A percentile compares a stretch with the other conserved stretches of the same genome.
These are phyloP conservation scores for Andinoacara biseriatus DNA, from an alignment of 2,113 vertebrate genomes.

Conservation along the genomic window DNA sequence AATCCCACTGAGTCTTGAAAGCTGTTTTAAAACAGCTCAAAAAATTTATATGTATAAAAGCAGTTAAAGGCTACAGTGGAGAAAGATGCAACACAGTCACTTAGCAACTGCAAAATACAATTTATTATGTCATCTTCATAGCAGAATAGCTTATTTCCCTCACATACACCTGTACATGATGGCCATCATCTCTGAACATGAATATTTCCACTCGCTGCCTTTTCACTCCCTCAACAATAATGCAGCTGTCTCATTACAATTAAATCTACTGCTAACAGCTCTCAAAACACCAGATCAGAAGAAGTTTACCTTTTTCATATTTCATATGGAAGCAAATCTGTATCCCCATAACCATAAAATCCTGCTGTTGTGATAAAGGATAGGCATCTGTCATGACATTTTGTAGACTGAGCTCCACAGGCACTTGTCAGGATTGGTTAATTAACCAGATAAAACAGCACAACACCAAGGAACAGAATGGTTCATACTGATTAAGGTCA, in stretches of 20 bases:
- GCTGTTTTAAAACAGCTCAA: slow-evolving; percentile 2
- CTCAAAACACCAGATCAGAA: not conserved
- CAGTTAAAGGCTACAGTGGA: not conserved
- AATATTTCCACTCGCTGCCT: not conserved
- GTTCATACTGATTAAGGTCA: not conserved
- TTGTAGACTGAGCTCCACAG: not conserved
- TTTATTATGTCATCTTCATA: not conserved
- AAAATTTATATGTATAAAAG: not conserved
- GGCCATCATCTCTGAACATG: not conserved
- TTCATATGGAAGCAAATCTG: not conserved
- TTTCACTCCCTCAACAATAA: not conserved
- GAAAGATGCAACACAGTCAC: not conserved
- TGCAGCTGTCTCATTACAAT: not conserved
- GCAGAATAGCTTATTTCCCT: not conserved
- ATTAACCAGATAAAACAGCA: not conserved
- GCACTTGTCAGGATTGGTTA: not conserved
- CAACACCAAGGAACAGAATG: not conserved
- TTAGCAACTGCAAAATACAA: not conserved
- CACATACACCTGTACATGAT: not conserved
- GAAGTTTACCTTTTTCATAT: not conserved
- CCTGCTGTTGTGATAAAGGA: not conserved
- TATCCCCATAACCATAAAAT: not conserved
- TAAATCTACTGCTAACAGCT: not conserved
- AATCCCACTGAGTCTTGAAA: not conserved
- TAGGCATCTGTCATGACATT: not conserved